These are phyloP conservation scores for Muscicapa striata DNA, from an alignment of 2,797 vertebrate species.

Conservation along the genomic window DNA sequence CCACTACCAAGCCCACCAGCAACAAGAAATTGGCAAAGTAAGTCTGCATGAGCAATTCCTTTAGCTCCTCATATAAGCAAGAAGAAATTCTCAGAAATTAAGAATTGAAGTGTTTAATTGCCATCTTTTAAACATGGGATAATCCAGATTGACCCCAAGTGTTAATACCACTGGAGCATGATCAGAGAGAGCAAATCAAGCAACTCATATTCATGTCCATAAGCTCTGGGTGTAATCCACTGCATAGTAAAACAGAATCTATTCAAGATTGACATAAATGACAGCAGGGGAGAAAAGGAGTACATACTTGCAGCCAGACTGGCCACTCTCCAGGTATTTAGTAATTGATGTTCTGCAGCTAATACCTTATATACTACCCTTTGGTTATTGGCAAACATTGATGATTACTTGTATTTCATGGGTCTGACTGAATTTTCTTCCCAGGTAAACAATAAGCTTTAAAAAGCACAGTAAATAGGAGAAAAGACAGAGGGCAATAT, in stretches of 20 bases:
- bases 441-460: conserved; percentile 27
- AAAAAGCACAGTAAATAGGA: background rate
- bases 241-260: conserved; percentile 53
- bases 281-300: conserved; percentile 25
- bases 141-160: conserved; percentile 69
- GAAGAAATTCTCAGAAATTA: conserved; percentile 52
- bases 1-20: background rate
- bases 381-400: conserved; percentile 14
- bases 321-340: conserved; percentile 39
- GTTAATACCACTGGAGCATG: conserved; percentile 63
- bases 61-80: conserved; percentile 18
- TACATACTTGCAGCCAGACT: conserved; percentile 11
- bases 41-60: background rate
- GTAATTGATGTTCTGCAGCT: conserved; percentile 15
- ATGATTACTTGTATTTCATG: background rate
- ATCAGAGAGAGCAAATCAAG: conserved; percentile 64
- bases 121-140: conserved; percentile 58
- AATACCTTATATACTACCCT: conserved; percentile 33
- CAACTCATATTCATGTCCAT: conserved; percentile 60
- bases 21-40: background rate
- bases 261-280: conserved; percentile 62
- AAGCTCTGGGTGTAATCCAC: conserved; percentile 62
- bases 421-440: conserved; percentile 1
- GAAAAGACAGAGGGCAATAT: background rate
- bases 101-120: conserved; percentile 50